Base-by-base conservation (phyloP, 1,140 invertebrate genomes). In the Tachypleus tridentatus region DNA sequence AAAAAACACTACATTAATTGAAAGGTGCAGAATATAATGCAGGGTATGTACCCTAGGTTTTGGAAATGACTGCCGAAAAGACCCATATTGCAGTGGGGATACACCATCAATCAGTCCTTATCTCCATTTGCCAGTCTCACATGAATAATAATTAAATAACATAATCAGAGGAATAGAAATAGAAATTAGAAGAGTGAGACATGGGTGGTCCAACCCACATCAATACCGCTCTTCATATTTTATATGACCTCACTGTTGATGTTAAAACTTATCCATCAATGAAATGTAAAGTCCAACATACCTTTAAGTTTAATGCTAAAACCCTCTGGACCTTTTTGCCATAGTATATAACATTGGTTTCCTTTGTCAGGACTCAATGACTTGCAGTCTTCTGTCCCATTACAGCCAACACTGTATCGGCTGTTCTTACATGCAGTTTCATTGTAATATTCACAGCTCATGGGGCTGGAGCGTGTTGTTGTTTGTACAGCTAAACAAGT, bases 281-380 rank as follows among this genome's bases (percentile, higher is more conserved):
- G 3, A 3, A 60, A 60, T 9, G 11, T 48, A 50, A 60, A 60
- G 11, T 9, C 10, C 47, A 11, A 10, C 49, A 3, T 57, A 69
- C 70, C 70, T 69, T 86, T 84, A 49, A 86, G 74, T 68, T 82
- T 80, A 66, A 84, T 77, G 58, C 78, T 79, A 65, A 78, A 76
- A 61, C 80, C 66, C 63, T 76, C 76, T 65, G 77, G 79, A 60
- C 78, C 76, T 69, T 81, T 81, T 65, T 79, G 77, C 87, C 86
- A 88, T 3, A 87, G 70, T 51, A 84, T 85, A 75, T 83, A 88
- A 74, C 86, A 88, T 65, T 83, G 80, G 70, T 79, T 82, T 64
- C 77, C 78, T 70, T 82, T 83, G 62, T 77, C 80, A 69, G 74
- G 74, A 64, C 83, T 82, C 53, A 76, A 75, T 69, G 76, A 67